Conservation (phyloP, 23 tunicate genomes). For the Corella eumyota region DNA sequence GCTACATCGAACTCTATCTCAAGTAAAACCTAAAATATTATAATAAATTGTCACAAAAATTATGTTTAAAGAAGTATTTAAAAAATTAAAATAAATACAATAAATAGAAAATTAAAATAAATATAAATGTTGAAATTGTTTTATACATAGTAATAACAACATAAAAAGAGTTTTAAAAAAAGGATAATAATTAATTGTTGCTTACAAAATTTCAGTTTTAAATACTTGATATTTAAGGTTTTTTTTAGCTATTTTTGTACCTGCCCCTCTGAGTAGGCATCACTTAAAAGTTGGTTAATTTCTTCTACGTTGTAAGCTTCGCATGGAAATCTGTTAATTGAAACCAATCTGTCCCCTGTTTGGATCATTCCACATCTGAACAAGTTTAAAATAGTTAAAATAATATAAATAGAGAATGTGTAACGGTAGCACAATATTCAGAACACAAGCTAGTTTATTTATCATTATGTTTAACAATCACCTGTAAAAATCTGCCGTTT, state of each 20-base stretch:
- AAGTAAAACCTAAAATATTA: conserved; percentile 50
- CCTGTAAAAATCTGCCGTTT: neutral
- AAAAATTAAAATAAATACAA: no score
- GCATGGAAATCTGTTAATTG: conserved; percentile 57
- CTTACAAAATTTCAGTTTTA: no score
- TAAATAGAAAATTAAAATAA: no score
- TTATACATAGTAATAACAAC: no score
- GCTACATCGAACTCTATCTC: conserved; percentile 94
- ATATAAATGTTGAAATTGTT: no score
- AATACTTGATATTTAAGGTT: no score
- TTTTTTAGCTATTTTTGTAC: no score
- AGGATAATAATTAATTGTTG: no score
- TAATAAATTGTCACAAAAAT: neutral
- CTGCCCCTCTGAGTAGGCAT: conserved; percentile 55
- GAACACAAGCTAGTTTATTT: neutral
- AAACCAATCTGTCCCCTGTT: conserved; percentile 66
- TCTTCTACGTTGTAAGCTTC: conserved; percentile 73
- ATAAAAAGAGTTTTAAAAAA: no score
- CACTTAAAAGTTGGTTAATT: conserved; percentile 64
- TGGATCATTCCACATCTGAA: conserved; percentile 80
- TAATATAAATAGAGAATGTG: neutral
- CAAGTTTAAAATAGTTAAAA: neutral
- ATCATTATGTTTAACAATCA: neutral
- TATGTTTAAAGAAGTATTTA: neutral
- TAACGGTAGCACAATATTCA: no score